Conservation (phyloP, 23 tunicate species). For the Phallusia fumigata region DNA sequence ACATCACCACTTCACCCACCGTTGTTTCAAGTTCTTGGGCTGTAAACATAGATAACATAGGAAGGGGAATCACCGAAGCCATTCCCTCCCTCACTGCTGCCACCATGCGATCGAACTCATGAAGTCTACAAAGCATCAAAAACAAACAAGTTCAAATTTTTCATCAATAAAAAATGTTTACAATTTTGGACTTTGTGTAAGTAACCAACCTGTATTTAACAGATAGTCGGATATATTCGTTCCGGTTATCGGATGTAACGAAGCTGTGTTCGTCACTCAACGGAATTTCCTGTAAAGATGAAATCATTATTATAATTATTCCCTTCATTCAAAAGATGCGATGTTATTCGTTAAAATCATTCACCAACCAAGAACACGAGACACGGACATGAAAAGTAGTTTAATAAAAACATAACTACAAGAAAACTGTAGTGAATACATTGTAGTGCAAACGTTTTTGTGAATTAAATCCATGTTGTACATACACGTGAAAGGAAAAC, state of each 20-base stretch:
- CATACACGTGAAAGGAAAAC: too few relatives aligned
- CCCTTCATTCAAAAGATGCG: too few relatives aligned
- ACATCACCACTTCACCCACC: constrained; percentile 43
- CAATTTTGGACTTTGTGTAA: background rate
- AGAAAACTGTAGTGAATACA: too few relatives aligned
- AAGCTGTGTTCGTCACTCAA: constrained; percentile 23
- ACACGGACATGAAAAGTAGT: too few relatives aligned
- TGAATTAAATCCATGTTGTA: too few relatives aligned
- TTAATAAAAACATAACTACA: too few relatives aligned
- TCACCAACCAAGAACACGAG: too few relatives aligned
- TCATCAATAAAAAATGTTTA: background rate
- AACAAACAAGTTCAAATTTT: too few relatives aligned
- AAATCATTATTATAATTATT: too few relatives aligned
- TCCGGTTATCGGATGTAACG: constrained; percentile 38
- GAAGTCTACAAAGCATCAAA: constrained; percentile 40
- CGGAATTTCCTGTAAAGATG: constrained; percentile 40
- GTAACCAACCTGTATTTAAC: constrained; percentile 43
- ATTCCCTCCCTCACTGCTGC: constrained; percentile 76
- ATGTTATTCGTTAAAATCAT: too few relatives aligned
- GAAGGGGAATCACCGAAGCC: constrained; percentile 66
- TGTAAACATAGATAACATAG: constrained; percentile 62
- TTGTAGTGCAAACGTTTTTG: too few relatives aligned
- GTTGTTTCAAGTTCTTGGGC: constrained; percentile 79
- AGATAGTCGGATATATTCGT: constrained; percentile 49
- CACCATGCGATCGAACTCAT: constrained; percentile 70